Evolutionary conservation across 2,888 invertebrate genomes (phyloP), one percentile per base, ranked within the genome.

Genomic region (Acrobasis repandana): DNA sequence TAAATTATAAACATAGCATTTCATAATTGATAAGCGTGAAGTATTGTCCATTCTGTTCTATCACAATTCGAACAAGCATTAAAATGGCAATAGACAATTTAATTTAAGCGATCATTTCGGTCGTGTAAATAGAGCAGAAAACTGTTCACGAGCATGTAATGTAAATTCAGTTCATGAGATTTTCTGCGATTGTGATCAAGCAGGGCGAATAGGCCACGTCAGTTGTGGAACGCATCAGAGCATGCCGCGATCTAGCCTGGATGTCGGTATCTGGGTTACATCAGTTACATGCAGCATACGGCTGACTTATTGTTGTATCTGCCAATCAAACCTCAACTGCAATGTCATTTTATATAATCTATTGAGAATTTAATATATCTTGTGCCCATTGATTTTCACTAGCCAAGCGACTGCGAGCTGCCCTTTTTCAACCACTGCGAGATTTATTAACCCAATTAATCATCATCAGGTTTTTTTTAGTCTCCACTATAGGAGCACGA

Each of bases 41-140:
- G 67, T 74, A 67, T 70, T 67, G 70, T 69, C 67, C 68, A 70
- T 71, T 74, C 70, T 78, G 76, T 71, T 74, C 70, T 78, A 75
- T 82, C 75, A 70, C 73, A 78, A 77, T 79, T 76, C 73, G 71
- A 72, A 72, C 73, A 65, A 68, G 73, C 81, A 79, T 81, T 80
- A 72, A 77, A 83, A 83, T 81, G 67, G 73, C 75, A 79, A 74
- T 73, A 69, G 86, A 83, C 86, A 85, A 76, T 85, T 83, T 84
- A 85, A 88, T 90, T 86, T 79, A 72, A 69, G 69, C 77, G 80
- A 88, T 90, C 82, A 85, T 85, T 88, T 88, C 80, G 85, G 76
- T 76, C 68, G 66, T 80, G 77, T 75, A 88, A 90, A 77, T 90
- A 80, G 90, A 88, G 88, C 90, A 83, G 83, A 85, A 86, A 89